Conservation (phyloP, 2,797 vertebrate species). For the Rhyacichthys aspro region DNA sequence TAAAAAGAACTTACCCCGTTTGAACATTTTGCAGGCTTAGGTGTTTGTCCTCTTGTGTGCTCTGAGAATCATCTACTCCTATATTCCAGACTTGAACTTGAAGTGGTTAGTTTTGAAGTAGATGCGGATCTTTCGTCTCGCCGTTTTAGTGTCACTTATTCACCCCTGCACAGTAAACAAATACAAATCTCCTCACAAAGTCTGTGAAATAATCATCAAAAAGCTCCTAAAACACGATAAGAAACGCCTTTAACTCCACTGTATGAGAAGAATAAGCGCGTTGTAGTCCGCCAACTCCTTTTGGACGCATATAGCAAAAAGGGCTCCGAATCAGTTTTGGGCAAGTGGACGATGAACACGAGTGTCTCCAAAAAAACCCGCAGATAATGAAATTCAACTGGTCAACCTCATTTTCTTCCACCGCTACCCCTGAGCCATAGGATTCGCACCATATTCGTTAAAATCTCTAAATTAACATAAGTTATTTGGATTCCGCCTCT, state of each 20-base stretch:
- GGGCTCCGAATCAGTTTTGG: slow-evolving; percentile 49
- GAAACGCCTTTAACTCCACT: slow-evolving; percentile 38
- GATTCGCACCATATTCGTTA: slow-evolving; percentile 55
- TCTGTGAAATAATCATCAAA: slow-evolving; percentile 43
- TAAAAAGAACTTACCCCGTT: slow-evolving; percentile 78
- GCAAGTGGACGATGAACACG: slow-evolving; percentile 34
- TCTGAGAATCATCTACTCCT: slow-evolving; percentile 78
- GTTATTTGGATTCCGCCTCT: slow-evolving; percentile 69
- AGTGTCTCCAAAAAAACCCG: slow-evolving; percentile 26
- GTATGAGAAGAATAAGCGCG: slow-evolving; percentile 14
- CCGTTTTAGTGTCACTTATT: slow-evolving; percentile 56
- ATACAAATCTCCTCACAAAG: slow-evolving; percentile 52
- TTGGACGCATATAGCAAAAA: slow-evolving; percentile 29
- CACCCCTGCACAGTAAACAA: slow-evolving; percentile 37
- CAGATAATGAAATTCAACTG: slow-evolving; percentile 44
- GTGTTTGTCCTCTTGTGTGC: slow-evolving; percentile 66
- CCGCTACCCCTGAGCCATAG: slow-evolving; percentile 41
- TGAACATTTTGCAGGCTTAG: slow-evolving; percentile 81
- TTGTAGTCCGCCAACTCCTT: slow-evolving; percentile 42
- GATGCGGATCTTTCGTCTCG: slow-evolving; percentile 45
- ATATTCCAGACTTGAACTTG: slow-evolving; percentile 79
- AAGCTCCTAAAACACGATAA: slow-evolving; percentile 31
- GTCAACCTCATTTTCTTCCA: slow-evolving; percentile 34
- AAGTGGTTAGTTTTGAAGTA: slow-evolving; percentile 65
- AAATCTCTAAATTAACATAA: slow-evolving; percentile 72